These are phyloP conservation scores for Gambusia holbrooki DNA, from an alignment of 2,113 vertebrate genomes.

Conservation along the genomic window DNA sequence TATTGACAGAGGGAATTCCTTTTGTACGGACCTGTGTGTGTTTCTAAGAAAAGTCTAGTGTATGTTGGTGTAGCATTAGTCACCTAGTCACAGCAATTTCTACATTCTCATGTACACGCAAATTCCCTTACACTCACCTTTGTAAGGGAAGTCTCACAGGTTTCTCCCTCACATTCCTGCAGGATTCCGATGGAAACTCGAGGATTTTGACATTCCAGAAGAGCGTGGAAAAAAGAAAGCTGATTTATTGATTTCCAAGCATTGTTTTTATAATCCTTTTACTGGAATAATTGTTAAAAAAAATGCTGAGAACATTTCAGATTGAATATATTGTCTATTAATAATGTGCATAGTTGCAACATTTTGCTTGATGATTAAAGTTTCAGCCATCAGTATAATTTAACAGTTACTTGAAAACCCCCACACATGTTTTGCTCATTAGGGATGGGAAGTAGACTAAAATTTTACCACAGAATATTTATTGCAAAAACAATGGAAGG, in stretches of 20 bases:
- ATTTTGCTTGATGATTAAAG: neutral
- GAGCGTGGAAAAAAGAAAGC: neutral
- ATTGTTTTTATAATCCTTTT: neutral
- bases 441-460: neutral
- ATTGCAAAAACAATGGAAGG: neutral
- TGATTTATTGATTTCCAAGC: neutral
- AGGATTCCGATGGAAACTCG: neutral
- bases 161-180: neutral
- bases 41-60: conserved; percentile 7
- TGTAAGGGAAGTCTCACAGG: neutral
- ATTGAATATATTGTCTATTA: neutral
- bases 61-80: neutral
- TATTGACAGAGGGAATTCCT: conserved; percentile 66
- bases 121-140: neutral
- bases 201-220: neutral
- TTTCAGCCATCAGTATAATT: neutral
- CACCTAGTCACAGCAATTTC: neutral
- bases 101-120: neutral
- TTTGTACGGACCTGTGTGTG: conserved; percentile 44
- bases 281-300: neutral
- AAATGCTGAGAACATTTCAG: neutral
- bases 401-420: too few relatives aligned
- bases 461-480: neutral
- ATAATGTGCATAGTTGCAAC: neutral
- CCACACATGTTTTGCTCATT: neutral